Conservation (phyloP, 2,888 invertebrate species). For the Willowsia nigromaculata region DNA sequence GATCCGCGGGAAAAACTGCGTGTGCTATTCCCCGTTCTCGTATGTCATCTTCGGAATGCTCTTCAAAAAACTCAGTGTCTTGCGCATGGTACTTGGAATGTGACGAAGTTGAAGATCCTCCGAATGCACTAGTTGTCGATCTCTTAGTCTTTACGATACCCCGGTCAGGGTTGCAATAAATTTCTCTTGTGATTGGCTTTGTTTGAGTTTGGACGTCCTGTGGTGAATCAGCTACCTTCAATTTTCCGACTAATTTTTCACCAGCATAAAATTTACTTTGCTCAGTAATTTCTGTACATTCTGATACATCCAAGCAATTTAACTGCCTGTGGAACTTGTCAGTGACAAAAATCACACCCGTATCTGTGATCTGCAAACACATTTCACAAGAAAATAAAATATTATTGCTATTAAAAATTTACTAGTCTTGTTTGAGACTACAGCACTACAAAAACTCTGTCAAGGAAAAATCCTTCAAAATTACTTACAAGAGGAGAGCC, state of each 20-base stretch:
- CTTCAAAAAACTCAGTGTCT: slow-evolving; percentile 63
- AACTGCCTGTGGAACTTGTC: slow-evolving; percentile 70
- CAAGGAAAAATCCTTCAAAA: background rate
- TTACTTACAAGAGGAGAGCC: slow-evolving; percentile 61
- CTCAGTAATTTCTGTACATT: slow-evolving; percentile 73
- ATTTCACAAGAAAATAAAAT: no score
- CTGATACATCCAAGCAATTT: slow-evolving; percentile 59
- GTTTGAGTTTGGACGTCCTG: background rate
- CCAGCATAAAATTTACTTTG: slow-evolving; percentile 74
- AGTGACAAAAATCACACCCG: slow-evolving; percentile 71
- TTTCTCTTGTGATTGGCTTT: background rate
- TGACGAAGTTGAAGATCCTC: background rate
- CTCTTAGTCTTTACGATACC: slow-evolving; percentile 31
- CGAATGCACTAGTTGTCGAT: background rate
- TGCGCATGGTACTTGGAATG: slow-evolving; percentile 38
- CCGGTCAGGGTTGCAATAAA: background rate
- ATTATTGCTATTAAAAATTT: no score
- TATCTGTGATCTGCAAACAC: slow-evolving; percentile 72
- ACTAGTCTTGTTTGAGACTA: no score
- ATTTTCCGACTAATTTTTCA: slow-evolving; percentile 68
- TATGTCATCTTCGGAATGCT: slow-evolving; percentile 54
- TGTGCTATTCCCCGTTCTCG: slow-evolving; percentile 10
- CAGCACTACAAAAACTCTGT: no score
- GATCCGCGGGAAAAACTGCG: background rate
- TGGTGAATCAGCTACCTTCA: slow-evolving; percentile 40